Percentiles rank a stretch among this genome's conserved stretches.
Evolutionary conservation across 2,888 invertebrate species (phyloP).

Genomic region (Ommatoiulus sabulosus): DNA sequence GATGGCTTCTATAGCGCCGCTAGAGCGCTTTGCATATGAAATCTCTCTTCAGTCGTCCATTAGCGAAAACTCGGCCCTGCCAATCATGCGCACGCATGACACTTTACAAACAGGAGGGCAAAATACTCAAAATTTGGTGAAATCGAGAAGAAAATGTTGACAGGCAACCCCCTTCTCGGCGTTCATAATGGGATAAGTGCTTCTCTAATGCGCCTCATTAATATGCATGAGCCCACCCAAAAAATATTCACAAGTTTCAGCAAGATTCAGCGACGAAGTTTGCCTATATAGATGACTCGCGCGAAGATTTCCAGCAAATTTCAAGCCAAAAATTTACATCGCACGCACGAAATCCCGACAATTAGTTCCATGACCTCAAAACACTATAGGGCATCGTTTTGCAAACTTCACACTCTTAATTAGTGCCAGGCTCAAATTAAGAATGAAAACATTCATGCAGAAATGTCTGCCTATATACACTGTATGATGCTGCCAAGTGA

Average conservation of each 20-base stretch:
- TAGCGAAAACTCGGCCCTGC: constrained; percentile 30
- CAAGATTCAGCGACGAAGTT: not conserved
- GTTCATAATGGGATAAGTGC: constrained; percentile 40
- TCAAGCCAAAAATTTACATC: not conserved
- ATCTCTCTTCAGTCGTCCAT: constrained; percentile 29
- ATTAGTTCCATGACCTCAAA: not conserved
- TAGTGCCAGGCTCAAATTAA: too few species aligned
- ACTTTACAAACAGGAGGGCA: constrained; percentile 5
- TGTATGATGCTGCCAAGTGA: too few species aligned
- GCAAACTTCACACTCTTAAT: too few species aligned
- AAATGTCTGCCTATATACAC: too few species aligned
- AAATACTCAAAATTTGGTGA: constrained; percentile 39
- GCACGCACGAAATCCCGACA: not conserved
- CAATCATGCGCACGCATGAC: not conserved
- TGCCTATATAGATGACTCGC: not conserved
- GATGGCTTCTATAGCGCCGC: not conserved
- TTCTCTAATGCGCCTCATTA: constrained; percentile 40
- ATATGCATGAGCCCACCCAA: constrained; percentile 15
- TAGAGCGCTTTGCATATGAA: not conserved
- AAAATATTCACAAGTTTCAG: not conserved
- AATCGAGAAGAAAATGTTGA: constrained; percentile 12
- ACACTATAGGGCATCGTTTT: too few species aligned
- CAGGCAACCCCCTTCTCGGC: not conserved
- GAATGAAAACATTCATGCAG: too few species aligned
- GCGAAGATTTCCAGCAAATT: not conserved